phyloP scores from a whole-genome alignment of 2,888 invertebrate genomes.

The Drosophila ustulata region DNA sequence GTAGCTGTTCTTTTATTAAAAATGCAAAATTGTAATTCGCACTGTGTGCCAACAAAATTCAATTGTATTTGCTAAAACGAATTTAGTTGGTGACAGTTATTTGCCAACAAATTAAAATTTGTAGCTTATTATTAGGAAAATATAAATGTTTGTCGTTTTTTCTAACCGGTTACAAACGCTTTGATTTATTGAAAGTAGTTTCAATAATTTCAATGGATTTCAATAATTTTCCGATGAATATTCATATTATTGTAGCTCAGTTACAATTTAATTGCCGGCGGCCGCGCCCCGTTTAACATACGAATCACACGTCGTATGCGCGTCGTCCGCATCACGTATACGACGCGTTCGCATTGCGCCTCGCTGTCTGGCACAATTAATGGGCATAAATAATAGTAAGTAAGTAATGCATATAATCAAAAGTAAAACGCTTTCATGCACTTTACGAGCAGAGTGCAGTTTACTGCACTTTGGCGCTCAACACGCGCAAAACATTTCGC shows the following conservation, averaged over 20 bases:
- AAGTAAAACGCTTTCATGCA: neutral
- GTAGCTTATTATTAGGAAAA: neutral
- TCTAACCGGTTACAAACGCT: too few relatives aligned
- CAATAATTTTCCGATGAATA: neutral
- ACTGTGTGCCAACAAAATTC: neutral
- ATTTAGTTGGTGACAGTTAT: neutral
- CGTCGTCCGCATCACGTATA: constrained; percentile 51
- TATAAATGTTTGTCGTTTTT: too few relatives aligned
- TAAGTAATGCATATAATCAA: neutral
- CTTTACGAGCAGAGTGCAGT: constrained; percentile 31
- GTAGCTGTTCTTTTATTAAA: constrained; percentile 27
- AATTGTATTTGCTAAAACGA: neutral
- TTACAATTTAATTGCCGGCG: constrained; percentile 15
- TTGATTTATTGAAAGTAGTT: neutral
- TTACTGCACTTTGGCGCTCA: constrained; percentile 40
- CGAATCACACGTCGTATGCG: constrained; percentile 53
- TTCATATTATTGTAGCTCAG: neutral
- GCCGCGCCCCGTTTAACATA: constrained; percentile 3
- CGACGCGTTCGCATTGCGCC: constrained; percentile 20
- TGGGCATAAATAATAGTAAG: constrained; percentile 1
- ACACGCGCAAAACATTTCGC: constrained; percentile 45
- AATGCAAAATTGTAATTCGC: constrained; percentile 18
- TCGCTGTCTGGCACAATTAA: constrained; percentile 20
- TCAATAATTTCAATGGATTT: neutral
- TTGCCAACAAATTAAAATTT: neutral